These are phyloP conservation scores for Drosophila affinis DNA, from an alignment of 2,888 invertebrate species.

Conservation along the genomic window DNA sequence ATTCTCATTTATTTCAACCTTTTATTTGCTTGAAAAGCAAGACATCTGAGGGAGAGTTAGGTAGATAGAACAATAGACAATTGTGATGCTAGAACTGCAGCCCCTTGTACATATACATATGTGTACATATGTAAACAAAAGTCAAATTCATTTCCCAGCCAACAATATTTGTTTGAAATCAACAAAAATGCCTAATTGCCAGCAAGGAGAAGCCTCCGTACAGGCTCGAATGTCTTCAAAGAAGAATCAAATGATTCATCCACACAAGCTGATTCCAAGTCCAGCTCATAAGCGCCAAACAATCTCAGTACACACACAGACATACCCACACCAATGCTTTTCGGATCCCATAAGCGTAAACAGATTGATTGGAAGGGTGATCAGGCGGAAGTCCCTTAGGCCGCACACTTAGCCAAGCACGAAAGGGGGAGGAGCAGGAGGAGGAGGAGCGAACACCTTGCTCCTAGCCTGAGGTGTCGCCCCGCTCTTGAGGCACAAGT, in stretches of 20 bases:
- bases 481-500: background rate
- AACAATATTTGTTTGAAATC: background rate
- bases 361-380: constrained; percentile 38
- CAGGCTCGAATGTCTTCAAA: background rate
- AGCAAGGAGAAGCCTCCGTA: background rate
- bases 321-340: constrained; percentile 3
- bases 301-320: background rate
- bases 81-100: no score
- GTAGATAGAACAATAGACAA: no score
- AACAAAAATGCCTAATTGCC: background rate
- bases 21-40: background rate
- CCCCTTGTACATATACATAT: background rate
- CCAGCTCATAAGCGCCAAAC: background rate
- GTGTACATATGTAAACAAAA: background rate
- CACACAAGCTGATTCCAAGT: background rate
- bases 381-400: constrained; percentile 39
- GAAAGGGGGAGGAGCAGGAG: no score
- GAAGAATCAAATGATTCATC: background rate
- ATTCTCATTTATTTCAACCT: background rate
- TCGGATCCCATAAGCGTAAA: constrained; percentile 30
- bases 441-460: constrained; percentile 16
- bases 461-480: constrained; percentile 4
- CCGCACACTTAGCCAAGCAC: constrained; percentile 23
- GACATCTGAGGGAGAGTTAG: no score
- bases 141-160: background rate